A percentile compares a stretch with the other conserved stretches of the same genome.
phyloP scores from a whole-genome alignment of 2,797 vertebrate species.

The Semotilus atromaculatus region DNA sequence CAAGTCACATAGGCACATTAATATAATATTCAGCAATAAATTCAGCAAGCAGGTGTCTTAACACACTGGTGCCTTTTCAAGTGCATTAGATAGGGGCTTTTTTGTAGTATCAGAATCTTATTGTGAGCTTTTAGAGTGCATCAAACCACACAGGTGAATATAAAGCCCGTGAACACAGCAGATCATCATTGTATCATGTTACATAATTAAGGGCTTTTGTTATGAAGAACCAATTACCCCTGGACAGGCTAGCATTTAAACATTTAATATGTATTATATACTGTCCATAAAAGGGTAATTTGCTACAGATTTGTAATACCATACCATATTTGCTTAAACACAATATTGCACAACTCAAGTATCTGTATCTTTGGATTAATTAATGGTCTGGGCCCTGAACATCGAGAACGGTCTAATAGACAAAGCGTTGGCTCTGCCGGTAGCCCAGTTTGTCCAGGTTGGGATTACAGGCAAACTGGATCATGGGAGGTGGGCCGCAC shows the following conservation, averaged over 20 bases:
- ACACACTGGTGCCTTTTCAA: conserved; percentile 7
- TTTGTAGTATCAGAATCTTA: not conserved
- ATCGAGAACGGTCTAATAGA: conserved; percentile 55
- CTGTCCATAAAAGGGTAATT: not conserved
- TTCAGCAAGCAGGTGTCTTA: not conserved
- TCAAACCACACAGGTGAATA: not conserved
- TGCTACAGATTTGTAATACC: conserved; percentile 6
- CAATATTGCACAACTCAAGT: not conserved
- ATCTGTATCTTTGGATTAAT: conserved; percentile 36
- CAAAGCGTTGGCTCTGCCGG: conserved; percentile 62
- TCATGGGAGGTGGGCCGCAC: conserved; percentile 75
- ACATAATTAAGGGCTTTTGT: not conserved
- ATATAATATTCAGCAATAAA: conserved; percentile 30
- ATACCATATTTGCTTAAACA: conserved; percentile 14
- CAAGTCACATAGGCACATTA: conserved; percentile 16
- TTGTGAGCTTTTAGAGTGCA: not conserved
- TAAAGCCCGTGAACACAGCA: not conserved
- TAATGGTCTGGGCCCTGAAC: not conserved
- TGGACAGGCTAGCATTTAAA: conserved; percentile 1
- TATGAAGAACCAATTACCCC: not conserved
- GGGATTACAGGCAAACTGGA: conserved; percentile 71
- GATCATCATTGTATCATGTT: not conserved
- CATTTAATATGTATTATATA: conserved; percentile 1
- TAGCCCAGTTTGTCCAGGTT: conserved; percentile 71
- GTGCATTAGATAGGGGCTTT: conserved; percentile 10